Evolutionary conservation across 2,888 invertebrate genomes (phyloP), one percentile per base, ranked within the genome.

Genomic region (Yponomeuta malinellus): DNA sequence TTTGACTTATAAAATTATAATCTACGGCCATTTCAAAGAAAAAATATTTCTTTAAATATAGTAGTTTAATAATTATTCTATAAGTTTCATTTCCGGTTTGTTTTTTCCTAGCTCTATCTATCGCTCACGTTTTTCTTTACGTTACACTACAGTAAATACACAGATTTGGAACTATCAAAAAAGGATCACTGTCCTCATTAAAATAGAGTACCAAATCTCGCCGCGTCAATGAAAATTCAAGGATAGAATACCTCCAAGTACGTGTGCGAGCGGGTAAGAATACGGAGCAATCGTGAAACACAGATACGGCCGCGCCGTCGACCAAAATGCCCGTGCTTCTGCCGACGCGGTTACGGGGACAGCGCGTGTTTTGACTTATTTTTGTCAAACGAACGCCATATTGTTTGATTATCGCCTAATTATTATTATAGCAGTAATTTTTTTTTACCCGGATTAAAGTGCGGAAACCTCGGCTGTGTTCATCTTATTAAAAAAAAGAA

Each of bases 201-300:
- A 43, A 43, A 43, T 43, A 59, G 15, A 15, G 12, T 59, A 15
- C 52, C 52, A 15, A 59, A 59, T 59, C 15, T 15, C 15, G 29
- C 33, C 65, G 31, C 29, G 31, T 52, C 48, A 5, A 65, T 48
- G 48, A 70, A 12, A 31, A 29, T 12, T 31, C 23, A 70, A 70
- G 63, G 63, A 15, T 63, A 43, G n/a, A 9, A 43, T 15, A 68
- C 43, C 43, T 43, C 43, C 43, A n/a, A 63, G 52, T 31, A 59
- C 68, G 78, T 76, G 88, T 89, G 90, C 85, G 90, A 88, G 90
- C 86, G 87, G 83, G 86, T 79, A 80, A 86, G 90, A 83, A 87
- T 85, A 85, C 81, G 75, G 82, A 80, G 77, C 79, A 77, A 76
- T 75, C 74, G 75, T 72, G 75, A 72, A 74, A 86, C 88, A 89